Percentiles rank a stretch among this genome's conserved stretches.
phyloP scores from a whole-genome alignment of 2,113 vertebrate genomes.

The Probosciger aterrimus region DNA sequence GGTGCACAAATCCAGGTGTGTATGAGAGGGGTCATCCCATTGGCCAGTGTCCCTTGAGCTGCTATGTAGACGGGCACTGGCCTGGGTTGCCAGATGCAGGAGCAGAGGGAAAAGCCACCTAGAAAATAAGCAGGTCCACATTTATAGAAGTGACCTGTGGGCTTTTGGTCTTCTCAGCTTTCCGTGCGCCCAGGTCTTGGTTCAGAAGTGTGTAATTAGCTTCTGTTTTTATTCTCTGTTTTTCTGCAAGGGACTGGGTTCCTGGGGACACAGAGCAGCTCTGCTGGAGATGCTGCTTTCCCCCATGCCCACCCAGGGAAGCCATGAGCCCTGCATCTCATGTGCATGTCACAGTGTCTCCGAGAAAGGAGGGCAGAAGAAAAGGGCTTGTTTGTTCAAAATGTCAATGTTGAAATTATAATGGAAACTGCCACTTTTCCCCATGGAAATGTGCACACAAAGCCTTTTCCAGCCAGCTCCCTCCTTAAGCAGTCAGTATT shows the following conservation, averaged over 20 bases:
- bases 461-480: background rate
- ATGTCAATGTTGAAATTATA: background rate
- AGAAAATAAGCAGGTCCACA: background rate
- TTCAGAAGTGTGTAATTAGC: background rate
- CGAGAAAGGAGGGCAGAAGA: background rate
- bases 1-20: background rate
- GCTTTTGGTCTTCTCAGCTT: background rate
- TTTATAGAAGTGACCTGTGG: background rate
- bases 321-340: accelerated
- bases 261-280: background rate
- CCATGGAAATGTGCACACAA: background rate
- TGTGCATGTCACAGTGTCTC: background rate
- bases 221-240: background rate
- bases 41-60: background rate
- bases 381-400: background rate
- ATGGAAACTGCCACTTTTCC: background rate
- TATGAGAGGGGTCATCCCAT: accelerated
- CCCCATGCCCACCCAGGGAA: accelerated
- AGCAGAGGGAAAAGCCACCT: background rate
- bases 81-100: background rate
- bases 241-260: background rate
- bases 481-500: background rate
- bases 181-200: background rate
- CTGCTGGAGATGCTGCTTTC: background rate
- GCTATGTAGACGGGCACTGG: background rate